These are phyloP conservation scores for Drosophila melanocephala DNA, from an alignment of 2,888 invertebrate genomes.

Conservation along the genomic window DNA sequence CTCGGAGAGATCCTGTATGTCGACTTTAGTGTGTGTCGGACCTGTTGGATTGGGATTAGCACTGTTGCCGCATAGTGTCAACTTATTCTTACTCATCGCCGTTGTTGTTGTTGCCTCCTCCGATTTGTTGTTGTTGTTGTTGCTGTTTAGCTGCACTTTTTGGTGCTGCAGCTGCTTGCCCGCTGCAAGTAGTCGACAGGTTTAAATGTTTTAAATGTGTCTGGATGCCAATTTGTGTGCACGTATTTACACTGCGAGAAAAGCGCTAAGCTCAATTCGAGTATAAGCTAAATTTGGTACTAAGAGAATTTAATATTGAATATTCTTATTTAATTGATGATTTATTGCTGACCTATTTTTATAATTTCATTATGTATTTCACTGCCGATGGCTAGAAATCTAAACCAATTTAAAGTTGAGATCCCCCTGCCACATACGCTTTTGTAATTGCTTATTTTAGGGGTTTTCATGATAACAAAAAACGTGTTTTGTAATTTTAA, in stretches of 20 bases:
- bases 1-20: conserved; percentile 77
- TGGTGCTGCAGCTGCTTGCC: conserved; percentile 50
- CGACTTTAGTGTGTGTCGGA: conserved; percentile 81
- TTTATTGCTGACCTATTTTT: neutral
- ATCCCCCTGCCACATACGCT: neutral
- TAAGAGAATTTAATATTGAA: neutral
- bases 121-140: neutral
- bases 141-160: conserved; percentile 48
- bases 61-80: conserved; percentile 60
- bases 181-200: conserved; percentile 68
- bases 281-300: neutral
- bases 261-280: neutral
- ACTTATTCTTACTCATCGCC: conserved; percentile 59
- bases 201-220: conserved; percentile 57
- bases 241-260: neutral
- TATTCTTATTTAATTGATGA: neutral
- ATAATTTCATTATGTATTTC: neutral
- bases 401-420: neutral
- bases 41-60: conserved; percentile 35
- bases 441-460: neutral
- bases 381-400: neutral
- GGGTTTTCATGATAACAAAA: neutral
- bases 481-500: neutral
- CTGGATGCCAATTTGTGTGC: neutral
- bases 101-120: neutral